These are phyloP conservation scores for Trididemnum nubilum DNA, from an alignment of 23 tunicate genomes.

Conservation along the genomic window DNA sequence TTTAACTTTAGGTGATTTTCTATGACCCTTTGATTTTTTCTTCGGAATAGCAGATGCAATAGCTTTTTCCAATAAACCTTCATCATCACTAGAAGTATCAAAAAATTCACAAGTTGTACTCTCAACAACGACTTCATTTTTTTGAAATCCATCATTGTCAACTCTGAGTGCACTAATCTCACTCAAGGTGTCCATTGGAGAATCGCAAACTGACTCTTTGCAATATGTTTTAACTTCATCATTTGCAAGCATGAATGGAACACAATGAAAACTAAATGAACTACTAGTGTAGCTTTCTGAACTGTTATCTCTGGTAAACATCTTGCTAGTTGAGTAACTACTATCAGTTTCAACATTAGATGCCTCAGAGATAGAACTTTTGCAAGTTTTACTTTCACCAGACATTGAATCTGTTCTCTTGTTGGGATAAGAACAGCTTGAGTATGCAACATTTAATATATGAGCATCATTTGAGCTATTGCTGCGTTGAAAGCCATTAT, in stretches of 20 bases:
- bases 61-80: slow-evolving; percentile 45
- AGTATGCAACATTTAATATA: too few relatives aligned
- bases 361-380: too few relatives aligned
- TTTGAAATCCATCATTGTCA: slow-evolving; percentile 53
- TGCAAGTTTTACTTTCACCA: too few relatives aligned
- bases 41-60: slow-evolving; percentile 48
- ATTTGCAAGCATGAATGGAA: slow-evolving; percentile 61
- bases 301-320: too few relatives aligned
- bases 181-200: slow-evolving; percentile 71
- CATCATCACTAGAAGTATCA: slow-evolving; percentile 40
- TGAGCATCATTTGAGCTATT: background rate
- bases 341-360: too few relatives aligned
- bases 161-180: slow-evolving; percentile 55
- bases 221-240: slow-evolving; percentile 65
- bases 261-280: slow-evolving; percentile 49
- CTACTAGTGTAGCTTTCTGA: too few relatives aligned
- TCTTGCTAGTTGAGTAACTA: too few relatives aligned
- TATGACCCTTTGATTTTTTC: slow-evolving; percentile 47
- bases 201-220: slow-evolving; percentile 51
- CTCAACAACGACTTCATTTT: background rate
- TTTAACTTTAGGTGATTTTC: too few relatives aligned
- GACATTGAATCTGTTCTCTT: too few relatives aligned
- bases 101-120: slow-evolving; percentile 2
- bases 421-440: too few relatives aligned
- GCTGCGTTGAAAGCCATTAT: slow-evolving; percentile 56